phyloP scores from a whole-genome alignment of 2,113 vertebrate species.

The Henicopernis longicauda region DNA sequence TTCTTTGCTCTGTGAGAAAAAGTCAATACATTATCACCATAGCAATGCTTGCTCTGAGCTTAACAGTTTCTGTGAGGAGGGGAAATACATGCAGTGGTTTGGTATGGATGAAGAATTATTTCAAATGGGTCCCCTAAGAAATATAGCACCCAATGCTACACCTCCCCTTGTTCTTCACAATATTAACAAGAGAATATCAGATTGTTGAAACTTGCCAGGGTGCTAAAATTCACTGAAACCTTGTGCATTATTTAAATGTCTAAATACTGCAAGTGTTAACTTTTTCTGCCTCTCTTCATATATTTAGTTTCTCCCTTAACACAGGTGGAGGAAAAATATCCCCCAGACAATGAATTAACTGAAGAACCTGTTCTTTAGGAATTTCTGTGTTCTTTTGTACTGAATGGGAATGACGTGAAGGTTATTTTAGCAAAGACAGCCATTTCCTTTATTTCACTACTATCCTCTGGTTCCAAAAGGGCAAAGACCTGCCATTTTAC shows the following conservation, averaged over 20 bases:
- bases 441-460: background rate
- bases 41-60: background rate
- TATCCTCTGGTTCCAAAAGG: background rate
- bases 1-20: background rate
- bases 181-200: background rate
- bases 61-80: background rate
- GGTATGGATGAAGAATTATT: background rate
- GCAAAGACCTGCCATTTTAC: background rate
- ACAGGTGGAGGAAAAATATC: background rate
- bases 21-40: constrained; percentile 25
- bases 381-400: background rate
- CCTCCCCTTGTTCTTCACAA: background rate
- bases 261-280: background rate
- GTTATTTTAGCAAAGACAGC: background rate
- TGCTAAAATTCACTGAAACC: background rate
- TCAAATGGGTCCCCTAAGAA: background rate
- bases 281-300: background rate
- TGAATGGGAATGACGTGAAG: background rate
- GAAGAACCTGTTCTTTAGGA: background rate
- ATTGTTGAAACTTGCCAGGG: background rate
- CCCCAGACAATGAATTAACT: background rate
- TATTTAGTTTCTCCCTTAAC: background rate
- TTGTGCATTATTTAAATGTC: background rate
- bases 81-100: background rate
- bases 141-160: background rate